Evolutionary conservation across 2,888 invertebrate species (phyloP).

Genomic region (Gasteruption jaculator): DNA sequence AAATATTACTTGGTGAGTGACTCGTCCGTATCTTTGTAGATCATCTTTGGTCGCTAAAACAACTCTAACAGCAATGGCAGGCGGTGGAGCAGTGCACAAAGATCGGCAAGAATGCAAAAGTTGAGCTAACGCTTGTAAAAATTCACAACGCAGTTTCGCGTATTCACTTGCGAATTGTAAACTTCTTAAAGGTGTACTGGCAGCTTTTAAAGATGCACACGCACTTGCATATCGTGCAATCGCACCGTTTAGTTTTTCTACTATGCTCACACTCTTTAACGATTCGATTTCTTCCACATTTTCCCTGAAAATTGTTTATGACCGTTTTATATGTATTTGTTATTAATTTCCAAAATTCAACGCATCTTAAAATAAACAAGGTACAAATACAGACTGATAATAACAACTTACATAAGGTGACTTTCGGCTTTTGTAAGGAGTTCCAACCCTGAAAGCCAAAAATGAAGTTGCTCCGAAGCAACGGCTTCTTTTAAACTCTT

Average conservation of each 20-base stretch:
- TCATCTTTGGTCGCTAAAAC: constrained; percentile 77
- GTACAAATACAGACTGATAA: background rate
- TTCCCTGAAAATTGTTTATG: constrained; percentile 22
- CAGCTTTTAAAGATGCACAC: constrained; percentile 57
- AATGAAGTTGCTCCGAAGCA: constrained; percentile 83
- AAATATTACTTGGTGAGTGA: constrained; percentile 63
- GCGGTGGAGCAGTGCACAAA: constrained; percentile 85
- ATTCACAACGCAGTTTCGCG: constrained; percentile 69
- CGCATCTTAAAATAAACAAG: background rate
- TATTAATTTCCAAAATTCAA: background rate
- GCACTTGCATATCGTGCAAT: constrained; percentile 46
- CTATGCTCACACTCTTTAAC: constrained; percentile 33
- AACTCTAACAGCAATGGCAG: constrained; percentile 81
- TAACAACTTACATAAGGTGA: constrained; percentile 54
- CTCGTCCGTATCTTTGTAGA: constrained; percentile 72
- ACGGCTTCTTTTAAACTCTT: constrained; percentile 63
- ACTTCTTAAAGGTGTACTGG: constrained; percentile 62
- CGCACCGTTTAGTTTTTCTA: constrained; percentile 44
- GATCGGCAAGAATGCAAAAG: constrained; percentile 68
- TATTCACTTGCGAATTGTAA: constrained; percentile 75
- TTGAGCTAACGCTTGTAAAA: constrained; percentile 65
- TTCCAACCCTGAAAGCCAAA: constrained; percentile 81
- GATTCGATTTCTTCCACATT: constrained; percentile 28
- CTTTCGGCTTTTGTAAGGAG: constrained; percentile 73
- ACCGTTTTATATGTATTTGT: background rate